phyloP scores from a whole-genome alignment of 2,797 vertebrate species.

The Ibycter americanus region DNA sequence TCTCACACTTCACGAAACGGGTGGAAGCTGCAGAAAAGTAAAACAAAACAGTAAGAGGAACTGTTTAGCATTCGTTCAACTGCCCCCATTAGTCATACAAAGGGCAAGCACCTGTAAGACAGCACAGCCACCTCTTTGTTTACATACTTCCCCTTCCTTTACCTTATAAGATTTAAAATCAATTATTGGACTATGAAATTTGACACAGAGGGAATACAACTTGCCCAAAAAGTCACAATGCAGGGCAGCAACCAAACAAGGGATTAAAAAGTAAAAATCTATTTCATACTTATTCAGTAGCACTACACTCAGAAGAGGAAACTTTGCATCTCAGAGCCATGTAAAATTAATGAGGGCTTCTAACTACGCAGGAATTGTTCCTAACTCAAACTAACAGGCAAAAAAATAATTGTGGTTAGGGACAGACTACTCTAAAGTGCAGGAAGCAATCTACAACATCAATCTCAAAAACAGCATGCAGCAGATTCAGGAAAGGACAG shows the following conservation, averaged over 20 bases:
- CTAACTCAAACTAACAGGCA: background rate
- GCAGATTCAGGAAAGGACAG: background rate
- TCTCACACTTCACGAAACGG: slow-evolving; percentile 98
- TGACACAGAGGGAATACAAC: background rate
- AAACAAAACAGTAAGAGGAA: background rate
- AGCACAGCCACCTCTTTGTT: background rate
- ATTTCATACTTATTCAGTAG: background rate
- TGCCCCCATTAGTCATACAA: background rate
- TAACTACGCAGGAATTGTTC: background rate
- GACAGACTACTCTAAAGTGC: background rate
- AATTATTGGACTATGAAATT: background rate
- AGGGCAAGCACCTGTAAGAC: background rate
- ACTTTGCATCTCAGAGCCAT: background rate
- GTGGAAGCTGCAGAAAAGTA: slow-evolving; percentile 86
- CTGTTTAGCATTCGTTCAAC: background rate
- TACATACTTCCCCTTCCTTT: background rate
- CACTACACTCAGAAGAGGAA: background rate
- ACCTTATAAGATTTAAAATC: background rate
- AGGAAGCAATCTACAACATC: background rate
- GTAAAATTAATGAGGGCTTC: background rate
- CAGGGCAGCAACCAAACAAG: background rate
- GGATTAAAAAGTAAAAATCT: background rate
- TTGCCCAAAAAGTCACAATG: background rate
- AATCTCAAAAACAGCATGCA: background rate
- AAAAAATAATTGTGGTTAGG: background rate